Evolutionary conservation across 2,888 invertebrate species (phyloP).

Genomic region (Cotesia congregata): DNA sequence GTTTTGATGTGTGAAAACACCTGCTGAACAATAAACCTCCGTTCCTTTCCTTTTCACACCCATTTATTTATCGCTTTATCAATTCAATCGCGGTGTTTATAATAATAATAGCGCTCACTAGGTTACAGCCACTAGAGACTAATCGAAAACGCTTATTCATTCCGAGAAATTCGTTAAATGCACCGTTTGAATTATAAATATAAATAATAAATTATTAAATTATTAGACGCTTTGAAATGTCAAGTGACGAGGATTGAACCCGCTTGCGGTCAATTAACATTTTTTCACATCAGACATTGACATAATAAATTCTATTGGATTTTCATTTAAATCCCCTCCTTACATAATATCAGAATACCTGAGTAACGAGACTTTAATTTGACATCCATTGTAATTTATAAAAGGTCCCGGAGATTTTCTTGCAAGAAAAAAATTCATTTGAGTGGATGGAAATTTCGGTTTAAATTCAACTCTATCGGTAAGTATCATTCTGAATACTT

Average conservation of each 20-base stretch:
- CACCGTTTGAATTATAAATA: too few species aligned
- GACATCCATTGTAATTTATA: background rate
- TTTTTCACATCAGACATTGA: too few species aligned
- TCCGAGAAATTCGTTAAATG: background rate
- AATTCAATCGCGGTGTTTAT: slow-evolving; percentile 33
- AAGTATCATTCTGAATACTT: background rate
- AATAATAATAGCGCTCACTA: background rate
- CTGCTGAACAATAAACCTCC: slow-evolving; percentile 45
- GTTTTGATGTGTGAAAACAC: slow-evolving; percentile 42
- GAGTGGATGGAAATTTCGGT: background rate
- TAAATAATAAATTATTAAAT: too few species aligned
- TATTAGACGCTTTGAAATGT: too few species aligned
- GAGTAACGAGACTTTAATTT: background rate
- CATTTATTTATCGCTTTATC: slow-evolving; percentile 20
- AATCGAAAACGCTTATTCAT: background rate
- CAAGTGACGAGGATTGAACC: too few species aligned
- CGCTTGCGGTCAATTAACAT: too few species aligned
- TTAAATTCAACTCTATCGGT: background rate
- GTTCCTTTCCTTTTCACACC: slow-evolving; percentile 10
- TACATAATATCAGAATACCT: background rate
- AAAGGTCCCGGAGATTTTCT: background rate
- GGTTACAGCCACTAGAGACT: background rate
- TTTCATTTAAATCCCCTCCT: background rate
- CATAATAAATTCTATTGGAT: background rate
- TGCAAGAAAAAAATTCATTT: background rate